Conservation (phyloP, 1,140 invertebrate species). For the Nomia melanderi region DNA sequence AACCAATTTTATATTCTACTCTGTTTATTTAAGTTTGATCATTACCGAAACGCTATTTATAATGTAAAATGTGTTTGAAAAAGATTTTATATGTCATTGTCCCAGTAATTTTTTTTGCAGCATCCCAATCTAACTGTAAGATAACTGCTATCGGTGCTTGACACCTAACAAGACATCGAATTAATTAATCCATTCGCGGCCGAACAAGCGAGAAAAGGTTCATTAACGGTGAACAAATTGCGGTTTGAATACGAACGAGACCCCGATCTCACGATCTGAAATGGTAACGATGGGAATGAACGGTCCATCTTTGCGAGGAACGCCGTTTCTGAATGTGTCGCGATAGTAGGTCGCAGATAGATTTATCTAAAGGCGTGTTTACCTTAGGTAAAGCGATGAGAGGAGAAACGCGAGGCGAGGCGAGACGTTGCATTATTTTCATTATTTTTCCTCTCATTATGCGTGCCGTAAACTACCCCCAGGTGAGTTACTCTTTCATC, state of each 20-base stretch:
- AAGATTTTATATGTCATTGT: too few relatives aligned
- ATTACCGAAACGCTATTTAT: too few relatives aligned
- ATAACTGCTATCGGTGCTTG: too few relatives aligned
- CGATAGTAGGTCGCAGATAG: constrained; percentile 30
- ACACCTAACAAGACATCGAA: not conserved
- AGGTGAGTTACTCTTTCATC: constrained; percentile 16
- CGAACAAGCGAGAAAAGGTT: constrained; percentile 8
- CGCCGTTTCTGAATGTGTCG: constrained; percentile 8
- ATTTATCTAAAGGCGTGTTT: constrained; percentile 23
- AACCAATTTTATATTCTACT: too few relatives aligned
- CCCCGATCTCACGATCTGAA: constrained; percentile 70
- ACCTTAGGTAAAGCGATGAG: not conserved
- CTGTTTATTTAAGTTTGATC: not conserved
- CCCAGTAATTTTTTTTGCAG: too few relatives aligned
- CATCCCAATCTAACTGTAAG: too few relatives aligned
- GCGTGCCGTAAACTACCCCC: not conserved
- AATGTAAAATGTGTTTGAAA: too few relatives aligned
- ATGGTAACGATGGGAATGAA: constrained; percentile 68
- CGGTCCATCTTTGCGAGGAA: constrained; percentile 32
- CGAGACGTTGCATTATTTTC: constrained; percentile 7
- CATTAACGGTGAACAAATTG: constrained; percentile 53
- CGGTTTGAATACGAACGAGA: constrained; percentile 37
- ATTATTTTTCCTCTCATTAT: constrained; percentile 18
- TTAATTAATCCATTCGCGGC: constrained; percentile 32
- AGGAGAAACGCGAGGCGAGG: not conserved